Conservation (phyloP, 2,797 vertebrate genomes). For the Amphiprion clarkii region DNA sequence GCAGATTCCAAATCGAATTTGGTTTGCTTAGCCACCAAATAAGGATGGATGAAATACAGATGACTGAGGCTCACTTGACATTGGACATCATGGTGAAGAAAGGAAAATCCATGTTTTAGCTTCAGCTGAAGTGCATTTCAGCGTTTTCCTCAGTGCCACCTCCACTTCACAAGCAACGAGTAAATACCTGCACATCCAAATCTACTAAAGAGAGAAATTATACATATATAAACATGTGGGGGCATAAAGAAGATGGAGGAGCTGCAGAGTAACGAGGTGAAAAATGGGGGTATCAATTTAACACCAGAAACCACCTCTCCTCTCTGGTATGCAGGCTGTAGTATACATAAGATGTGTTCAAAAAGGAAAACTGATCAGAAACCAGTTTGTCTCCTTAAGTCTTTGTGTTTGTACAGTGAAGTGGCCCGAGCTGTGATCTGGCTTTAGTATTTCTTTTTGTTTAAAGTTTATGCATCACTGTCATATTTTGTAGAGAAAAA, state of each 20-base stretch:
- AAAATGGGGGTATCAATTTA: slow-evolving; percentile 36
- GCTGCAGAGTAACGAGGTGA: slow-evolving; percentile 36
- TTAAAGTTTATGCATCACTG: slow-evolving; percentile 32
- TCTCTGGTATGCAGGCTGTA: slow-evolving; percentile 30
- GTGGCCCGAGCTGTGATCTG: slow-evolving; percentile 47
- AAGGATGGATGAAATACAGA: not conserved
- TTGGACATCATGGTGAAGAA: not conserved
- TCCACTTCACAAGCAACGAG: slow-evolving; percentile 29
- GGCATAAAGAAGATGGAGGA: slow-evolving; percentile 30
- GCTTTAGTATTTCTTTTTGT: slow-evolving; percentile 51
- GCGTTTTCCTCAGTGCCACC: slow-evolving; percentile 38
- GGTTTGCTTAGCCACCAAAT: slow-evolving; percentile 23
- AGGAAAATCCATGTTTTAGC: slow-evolving; percentile 24
- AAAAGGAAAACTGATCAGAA: slow-evolving; percentile 58
- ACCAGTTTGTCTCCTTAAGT: slow-evolving; percentile 60
- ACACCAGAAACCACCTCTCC: slow-evolving; percentile 45
- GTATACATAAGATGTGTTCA: slow-evolving; percentile 36
- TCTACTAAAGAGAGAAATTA: slow-evolving; percentile 27
- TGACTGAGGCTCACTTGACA: not conserved
- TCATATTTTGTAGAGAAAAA: slow-evolving; percentile 36
- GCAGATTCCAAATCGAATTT: slow-evolving; percentile 9
- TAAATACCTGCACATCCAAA: slow-evolving; percentile 37
- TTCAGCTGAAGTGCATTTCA: slow-evolving; percentile 47
- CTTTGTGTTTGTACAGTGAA: slow-evolving; percentile 58
- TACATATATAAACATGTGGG: slow-evolving; percentile 36